A percentile compares a stretch with the other conserved stretches of the same genome.
These are phyloP conservation scores for Drosophila stalkeri DNA, from an alignment of 2,888 invertebrate genomes.

Conservation along the genomic window DNA sequence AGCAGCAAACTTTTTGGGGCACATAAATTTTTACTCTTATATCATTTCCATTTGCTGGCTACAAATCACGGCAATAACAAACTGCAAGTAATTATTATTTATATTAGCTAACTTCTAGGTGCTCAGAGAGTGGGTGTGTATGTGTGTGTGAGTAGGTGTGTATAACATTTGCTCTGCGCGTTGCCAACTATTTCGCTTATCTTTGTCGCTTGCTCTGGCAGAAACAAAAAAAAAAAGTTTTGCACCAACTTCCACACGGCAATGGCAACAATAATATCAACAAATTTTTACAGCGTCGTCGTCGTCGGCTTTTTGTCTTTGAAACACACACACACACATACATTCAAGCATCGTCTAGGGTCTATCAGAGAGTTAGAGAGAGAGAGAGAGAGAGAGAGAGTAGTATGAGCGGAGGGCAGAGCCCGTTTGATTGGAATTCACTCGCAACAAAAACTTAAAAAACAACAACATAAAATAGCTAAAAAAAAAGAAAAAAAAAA, in stretches of 20 bases:
- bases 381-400: not conserved
- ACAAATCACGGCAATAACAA: slow-evolving; percentile 55
- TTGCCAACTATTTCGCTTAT: slow-evolving; percentile 60
- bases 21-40: slow-evolving; percentile 53
- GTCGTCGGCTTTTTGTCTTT: slow-evolving; percentile 67
- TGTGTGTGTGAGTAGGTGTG: not conserved
- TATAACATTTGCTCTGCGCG: slow-evolving; percentile 29
- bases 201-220: slow-evolving; percentile 27
- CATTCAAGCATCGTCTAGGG: slow-evolving; percentile 20
- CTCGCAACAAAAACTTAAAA: slow-evolving; percentile 27
- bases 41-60: slow-evolving; percentile 31
- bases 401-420: not conserved
- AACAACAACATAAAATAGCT: slow-evolving; percentile 31
- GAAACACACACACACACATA: slow-evolving; percentile 41
- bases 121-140: slow-evolving; percentile 1
- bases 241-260: slow-evolving; percentile 35
- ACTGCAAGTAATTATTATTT: slow-evolving; percentile 64
- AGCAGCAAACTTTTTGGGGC: slow-evolving; percentile 65
- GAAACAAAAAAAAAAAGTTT: slow-evolving; percentile 20
- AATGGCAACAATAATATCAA: slow-evolving; percentile 49
- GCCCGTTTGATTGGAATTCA: slow-evolving; percentile 73
- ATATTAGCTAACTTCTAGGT: slow-evolving; percentile 46
- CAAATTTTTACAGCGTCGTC: slow-evolving; percentile 69
- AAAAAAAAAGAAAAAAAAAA: slow-evolving; percentile 35
- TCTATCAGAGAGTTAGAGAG: not conserved